phyloP scores from a whole-genome alignment of 2,888 invertebrate genomes.

The Eubasilissa splendida region DNA sequence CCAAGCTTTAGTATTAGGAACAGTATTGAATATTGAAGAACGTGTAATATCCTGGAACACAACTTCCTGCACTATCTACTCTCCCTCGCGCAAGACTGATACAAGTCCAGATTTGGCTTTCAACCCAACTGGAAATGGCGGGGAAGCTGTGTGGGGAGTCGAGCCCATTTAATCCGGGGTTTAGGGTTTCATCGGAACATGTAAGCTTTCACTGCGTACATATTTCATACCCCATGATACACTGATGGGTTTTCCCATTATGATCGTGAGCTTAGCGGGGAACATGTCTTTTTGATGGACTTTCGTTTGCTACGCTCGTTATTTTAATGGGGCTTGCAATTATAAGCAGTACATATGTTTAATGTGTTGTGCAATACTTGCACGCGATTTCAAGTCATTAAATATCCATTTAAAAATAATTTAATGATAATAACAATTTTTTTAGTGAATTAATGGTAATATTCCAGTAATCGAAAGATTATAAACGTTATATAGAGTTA shows the following conservation, averaged over 20 bases:
- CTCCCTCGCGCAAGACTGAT: background rate
- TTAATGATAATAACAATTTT: too few relatives aligned
- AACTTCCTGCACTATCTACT: too few relatives aligned
- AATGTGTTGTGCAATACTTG: too few relatives aligned
- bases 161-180: conserved; percentile 40
- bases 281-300: conserved; percentile 32
- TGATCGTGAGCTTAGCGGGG: conserved; percentile 22
- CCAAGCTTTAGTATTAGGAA: too few relatives aligned
- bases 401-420: too few relatives aligned
- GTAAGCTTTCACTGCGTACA: conserved; percentile 42
- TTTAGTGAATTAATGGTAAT: too few relatives aligned
- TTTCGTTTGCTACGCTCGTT: conserved; percentile 6
- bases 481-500: too few relatives aligned
- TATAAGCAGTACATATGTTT: background rate
- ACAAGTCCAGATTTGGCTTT: conserved; percentile 32
- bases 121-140: conserved; percentile 21
- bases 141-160: conserved; percentile 28
- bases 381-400: too few relatives aligned
- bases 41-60: too few relatives aligned
- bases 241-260: conserved; percentile 33
- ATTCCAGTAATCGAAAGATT: too few relatives aligned
- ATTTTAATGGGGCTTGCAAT: background rate
- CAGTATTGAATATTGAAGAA: too few relatives aligned
- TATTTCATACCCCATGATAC: conserved; percentile 42
- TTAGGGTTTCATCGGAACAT: conserved; percentile 41